Base-by-base conservation (phyloP, 2,797 vertebrate genomes). In the Euthynnus affinis region DNA sequence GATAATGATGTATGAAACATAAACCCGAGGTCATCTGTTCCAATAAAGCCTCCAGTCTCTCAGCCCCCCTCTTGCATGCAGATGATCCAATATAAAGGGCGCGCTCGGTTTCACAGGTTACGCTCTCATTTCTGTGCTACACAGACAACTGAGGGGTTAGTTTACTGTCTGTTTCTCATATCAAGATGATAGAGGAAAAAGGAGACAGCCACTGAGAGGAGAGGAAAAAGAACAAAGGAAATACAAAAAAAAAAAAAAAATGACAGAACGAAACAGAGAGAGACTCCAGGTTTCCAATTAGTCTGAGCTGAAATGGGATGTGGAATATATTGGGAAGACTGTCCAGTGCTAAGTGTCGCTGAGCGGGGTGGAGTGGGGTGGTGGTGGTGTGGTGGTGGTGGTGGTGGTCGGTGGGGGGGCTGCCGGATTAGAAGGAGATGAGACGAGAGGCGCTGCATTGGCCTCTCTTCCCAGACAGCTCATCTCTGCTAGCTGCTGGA, bases 11-110 rank as follows among this genome's bases (percentile, higher is more conserved):
- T 87, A 93, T 92, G 86, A 84, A 91, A 88, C 78, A 78, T 80
- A 88, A 91, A 88, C 49, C 74, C 71, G 84, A 89, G 92, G 91
- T 94, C 88, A 92, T 93, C 88, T 86, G 88, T 93, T 90, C 86
- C 86, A 90, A 83, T 91, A 86, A 90, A 91, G 85, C 83, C 75
- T 74, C n/a, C 53, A 55, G 87, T 73, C 67, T 68, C 85, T 80
- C 37, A 4, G 49, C 57, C 59, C 29, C 66, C 56, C 74, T 74
- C 78, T 42, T 83, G 83, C 82, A 90, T 92, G 89, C 78, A 91
- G 84, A 93, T 91, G 90, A 89, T 82, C 78, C 64, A 78, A 85
- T 88, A 88, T 77, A 87, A 91, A 91, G 82, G 79, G 53, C 48
- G 13, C 27, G 63, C 77, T 79, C 27, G 61, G 81, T 81, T 88